Evolutionary conservation across 2,888 invertebrate species (phyloP).

Genomic region (Chloromyia formosa): DNA sequence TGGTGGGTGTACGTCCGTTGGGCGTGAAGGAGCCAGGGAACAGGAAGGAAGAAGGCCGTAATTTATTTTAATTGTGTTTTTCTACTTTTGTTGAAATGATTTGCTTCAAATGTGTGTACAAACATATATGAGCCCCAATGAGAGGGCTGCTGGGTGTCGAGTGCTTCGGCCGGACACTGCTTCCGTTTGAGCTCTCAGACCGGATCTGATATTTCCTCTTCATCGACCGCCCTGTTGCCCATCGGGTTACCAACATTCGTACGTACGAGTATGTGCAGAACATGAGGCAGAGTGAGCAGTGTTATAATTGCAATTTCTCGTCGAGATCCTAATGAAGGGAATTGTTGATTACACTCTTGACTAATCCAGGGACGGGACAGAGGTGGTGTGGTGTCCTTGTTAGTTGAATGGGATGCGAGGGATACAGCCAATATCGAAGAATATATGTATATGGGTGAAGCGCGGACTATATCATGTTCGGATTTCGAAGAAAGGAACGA

Average conservation of each 20-base stretch:
- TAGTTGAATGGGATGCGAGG: neutral
- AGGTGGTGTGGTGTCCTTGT: neutral
- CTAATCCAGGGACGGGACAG: slow-evolving; percentile 33
- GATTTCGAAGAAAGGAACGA: neutral
- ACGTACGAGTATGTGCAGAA: neutral
- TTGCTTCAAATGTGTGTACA: slow-evolving; percentile 43
- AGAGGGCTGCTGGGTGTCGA: slow-evolving; percentile 3
- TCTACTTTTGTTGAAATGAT: slow-evolving; percentile 49
- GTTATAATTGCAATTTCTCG: slow-evolving; percentile 50
- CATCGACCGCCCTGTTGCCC: slow-evolving; percentile 6
- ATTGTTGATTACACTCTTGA: slow-evolving; percentile 49
- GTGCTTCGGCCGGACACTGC: slow-evolving; percentile 21
- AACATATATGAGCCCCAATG: neutral
- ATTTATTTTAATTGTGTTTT: slow-evolving; percentile 51
- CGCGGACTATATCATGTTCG: neutral
- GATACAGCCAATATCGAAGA: slow-evolving; percentile 34
- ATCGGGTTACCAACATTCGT: neutral
- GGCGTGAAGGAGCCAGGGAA: neutral
- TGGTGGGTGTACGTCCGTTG: neutral
- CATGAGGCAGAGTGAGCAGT: slow-evolving; percentile 35
- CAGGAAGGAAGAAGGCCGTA: slow-evolving; percentile 38
- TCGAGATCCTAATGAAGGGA: slow-evolving; percentile 50
- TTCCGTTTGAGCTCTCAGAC: slow-evolving; percentile 20
- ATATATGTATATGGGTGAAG: slow-evolving; percentile 16
- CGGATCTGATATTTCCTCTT: slow-evolving; percentile 30